Conservation (phyloP, 2,797 vertebrate species). For the Microtus californicus region DNA sequence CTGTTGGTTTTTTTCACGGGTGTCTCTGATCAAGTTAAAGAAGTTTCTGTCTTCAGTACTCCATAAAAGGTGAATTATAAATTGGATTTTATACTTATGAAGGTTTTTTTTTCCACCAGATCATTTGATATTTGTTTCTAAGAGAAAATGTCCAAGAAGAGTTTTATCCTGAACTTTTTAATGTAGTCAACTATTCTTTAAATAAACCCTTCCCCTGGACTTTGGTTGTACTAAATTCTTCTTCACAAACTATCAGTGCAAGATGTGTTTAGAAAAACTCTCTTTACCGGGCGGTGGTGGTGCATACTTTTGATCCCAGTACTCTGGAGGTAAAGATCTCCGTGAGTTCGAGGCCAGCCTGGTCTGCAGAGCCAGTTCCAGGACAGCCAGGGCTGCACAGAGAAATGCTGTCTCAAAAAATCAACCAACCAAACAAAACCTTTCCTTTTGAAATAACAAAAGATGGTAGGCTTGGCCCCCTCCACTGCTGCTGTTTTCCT, state of each 20-base stretch:
- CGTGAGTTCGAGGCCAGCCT: not conserved
- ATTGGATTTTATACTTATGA: not conserved
- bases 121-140: not conserved
- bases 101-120: not conserved
- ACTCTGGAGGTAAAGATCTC: not conserved
- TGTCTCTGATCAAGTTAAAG: not conserved
- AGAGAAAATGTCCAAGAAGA: not conserved
- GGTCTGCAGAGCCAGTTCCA: not conserved
- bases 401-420: not conserved
- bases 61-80: constrained; percentile 1
- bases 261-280: not conserved
- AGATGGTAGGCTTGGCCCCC: not conserved
- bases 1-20: not conserved
- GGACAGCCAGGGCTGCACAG: not conserved
- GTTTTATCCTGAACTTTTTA: not conserved
- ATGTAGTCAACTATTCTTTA: not conserved
- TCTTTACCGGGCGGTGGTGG: not conserved
- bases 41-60: not conserved
- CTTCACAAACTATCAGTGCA: not conserved
- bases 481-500: not conserved
- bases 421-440: not conserved
- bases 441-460: not conserved
- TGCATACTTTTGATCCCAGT: not conserved
- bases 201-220: not conserved
- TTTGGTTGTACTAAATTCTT: not conserved